Evolutionary conservation across 92 coral and sea anemone species (phyloP), one percentile per base, ranked within the genome.

Genomic region (Zoanthus sociatus): DNA sequence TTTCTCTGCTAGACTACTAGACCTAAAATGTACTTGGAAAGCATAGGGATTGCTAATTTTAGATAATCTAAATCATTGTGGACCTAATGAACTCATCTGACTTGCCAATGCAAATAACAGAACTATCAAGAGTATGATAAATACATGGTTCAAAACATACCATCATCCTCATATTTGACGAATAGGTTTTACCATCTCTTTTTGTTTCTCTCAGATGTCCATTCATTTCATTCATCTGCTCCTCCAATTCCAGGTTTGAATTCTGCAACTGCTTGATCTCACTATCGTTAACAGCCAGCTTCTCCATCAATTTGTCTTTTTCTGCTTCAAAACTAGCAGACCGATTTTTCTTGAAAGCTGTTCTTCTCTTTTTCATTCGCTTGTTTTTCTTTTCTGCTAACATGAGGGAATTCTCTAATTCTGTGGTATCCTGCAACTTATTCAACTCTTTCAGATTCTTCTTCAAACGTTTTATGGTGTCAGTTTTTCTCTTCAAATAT

Each of bases 381-480:
- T 14, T 73, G 53, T 73, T 73, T 37, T 73, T 73, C 6, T 73
- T 73, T n/a, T 73, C 54, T 11, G 77, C 77, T 11, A n/a, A 73
- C 11, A 12, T 11, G 21, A 73, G 77, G 77, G 77, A 3, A 16
- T 37, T 73, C 77, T 42, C 33, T 73, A 73, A 73, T 37, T 37
- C 16, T 73, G 51, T 33, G 16, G 77, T 73, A n/a, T 73, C 77
- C 77, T 37, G 77, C 18, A n/a, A 73, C 54, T 73, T 13, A 33
- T 12, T 9, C 17, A 47, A 73, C 77, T 45, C 20, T 10, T 37
- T 73, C 51, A 73, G 77, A 13, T 73, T 37, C 77, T 46, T 17
- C 56, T 73, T 44, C 78, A 73, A 71, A 71, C 75, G 46, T 26
- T 44, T 47, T 73, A 32, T 72, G 77, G 48, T 72, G 72, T 20